phyloP scores from a whole-genome alignment of 2,113 vertebrate species.

The Atrichornis clamosus region DNA sequence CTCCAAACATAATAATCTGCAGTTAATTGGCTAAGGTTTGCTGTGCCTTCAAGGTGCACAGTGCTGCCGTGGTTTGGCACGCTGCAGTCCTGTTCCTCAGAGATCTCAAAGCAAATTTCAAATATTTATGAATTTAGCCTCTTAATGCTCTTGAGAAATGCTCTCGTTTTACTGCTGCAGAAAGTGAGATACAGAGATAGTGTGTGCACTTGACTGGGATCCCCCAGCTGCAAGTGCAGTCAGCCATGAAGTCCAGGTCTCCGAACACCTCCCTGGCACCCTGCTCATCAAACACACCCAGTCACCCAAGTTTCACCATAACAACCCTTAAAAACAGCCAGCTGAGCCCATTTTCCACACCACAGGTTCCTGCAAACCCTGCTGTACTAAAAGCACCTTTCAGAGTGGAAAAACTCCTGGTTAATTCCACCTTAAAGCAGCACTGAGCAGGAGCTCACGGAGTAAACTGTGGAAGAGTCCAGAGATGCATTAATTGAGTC shows the following conservation, averaged over 20 bases:
- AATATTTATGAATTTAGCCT: constrained; percentile 39
- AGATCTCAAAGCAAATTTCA: constrained; percentile 10
- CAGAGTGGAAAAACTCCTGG: neutral
- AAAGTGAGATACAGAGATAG: neutral
- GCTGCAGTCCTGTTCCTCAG: neutral
- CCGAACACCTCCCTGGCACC: neutral
- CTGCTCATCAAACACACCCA: neutral
- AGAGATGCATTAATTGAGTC: neutral
- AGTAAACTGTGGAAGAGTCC: neutral
- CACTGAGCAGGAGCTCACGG: accelerated
- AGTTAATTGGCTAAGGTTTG: neutral
- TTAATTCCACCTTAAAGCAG: neutral
- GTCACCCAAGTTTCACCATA: neutral
- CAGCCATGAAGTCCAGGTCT: neutral
- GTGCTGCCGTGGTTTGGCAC: neutral
- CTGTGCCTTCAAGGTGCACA: neutral
- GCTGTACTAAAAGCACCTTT: neutral
- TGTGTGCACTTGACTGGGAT: neutral
- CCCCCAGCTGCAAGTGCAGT: neutral
- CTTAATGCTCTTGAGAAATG: neutral
- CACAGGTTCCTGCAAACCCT: neutral
- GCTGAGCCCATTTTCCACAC: neutral
- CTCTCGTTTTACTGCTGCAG: neutral
- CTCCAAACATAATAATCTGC: neutral
- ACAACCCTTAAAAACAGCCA: neutral